Evolutionary conservation across 2,888 invertebrate genomes (phyloP), one percentile per base, ranked within the genome.

Genomic region (Drosophila yooni): DNA sequence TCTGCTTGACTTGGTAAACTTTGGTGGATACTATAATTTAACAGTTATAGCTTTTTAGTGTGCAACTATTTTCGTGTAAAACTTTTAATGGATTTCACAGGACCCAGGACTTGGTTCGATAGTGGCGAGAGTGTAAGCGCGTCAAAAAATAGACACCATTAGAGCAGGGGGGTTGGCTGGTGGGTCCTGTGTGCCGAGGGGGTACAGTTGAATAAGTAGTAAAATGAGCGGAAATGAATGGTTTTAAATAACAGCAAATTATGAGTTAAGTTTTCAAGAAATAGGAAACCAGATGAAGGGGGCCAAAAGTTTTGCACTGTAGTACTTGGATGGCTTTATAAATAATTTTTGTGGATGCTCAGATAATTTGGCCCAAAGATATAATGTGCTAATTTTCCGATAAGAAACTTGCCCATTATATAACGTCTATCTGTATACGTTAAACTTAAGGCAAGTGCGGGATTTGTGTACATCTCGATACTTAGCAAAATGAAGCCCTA

Each of bases 81-180:
- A 89, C 79, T 89, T 91, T 91, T 91, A 90, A 89, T 89, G 89
- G 91, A 91, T 91, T 89, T 87, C 90, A 80, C 79, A 79, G 89
- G 77, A 80, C 90, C 74, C 66, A 67, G 57, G 77, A 64, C 73
- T 69, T 40, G 62, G 73, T 88, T 89, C 89, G 77, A 89, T 90
- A 89, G 84, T 74, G 62, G 64, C 72, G 53, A 61, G 66, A 64
- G 66, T 43, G 85, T 71, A 64, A 88, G 63, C 74, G 84, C 79
- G 67, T 87, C 89, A 83, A 84, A 87, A 84, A 89, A 90, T 80
- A 88, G 88, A 90, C 84, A 89, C 89, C 89, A 77, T 76, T 77
- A 46, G 76, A 67, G 53, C 18, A 5, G 2, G 25, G 18, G 21
- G 46, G 46, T n/a, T 31, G 15, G 21, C 5, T 8, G 34, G 21